phyloP scores from a whole-genome alignment of 2,888 invertebrate genomes.

The Galeopsomyia nigrocyanea region DNA sequence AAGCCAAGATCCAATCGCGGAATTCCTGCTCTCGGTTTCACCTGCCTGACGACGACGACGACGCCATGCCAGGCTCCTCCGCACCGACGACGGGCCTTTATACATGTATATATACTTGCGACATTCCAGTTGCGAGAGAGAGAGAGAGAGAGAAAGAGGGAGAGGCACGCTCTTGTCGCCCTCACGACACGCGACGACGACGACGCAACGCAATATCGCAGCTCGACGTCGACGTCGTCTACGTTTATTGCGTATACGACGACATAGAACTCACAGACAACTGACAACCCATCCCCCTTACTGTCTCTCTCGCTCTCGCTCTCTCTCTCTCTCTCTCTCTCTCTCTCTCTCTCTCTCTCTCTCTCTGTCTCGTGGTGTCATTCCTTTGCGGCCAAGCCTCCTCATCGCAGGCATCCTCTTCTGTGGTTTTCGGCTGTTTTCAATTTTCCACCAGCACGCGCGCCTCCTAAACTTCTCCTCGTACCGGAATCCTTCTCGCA shows the following conservation, averaged over 20 bases:
- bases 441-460: too few species aligned
- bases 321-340: not conserved
- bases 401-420: too few species aligned
- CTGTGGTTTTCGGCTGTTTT: not conserved
- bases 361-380: not conserved
- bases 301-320: not conserved
- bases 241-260: too few species aligned
- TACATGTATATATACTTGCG: not conserved
- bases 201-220: not conserved
- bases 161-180: slow-evolving; percentile 1
- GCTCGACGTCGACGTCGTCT: too few species aligned
- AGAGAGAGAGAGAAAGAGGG: too few species aligned
- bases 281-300: not conserved
- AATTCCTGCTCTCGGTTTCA: slow-evolving; percentile 20
- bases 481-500: too few species aligned
- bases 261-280: too few species aligned
- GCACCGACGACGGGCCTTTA: not conserved
- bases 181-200: not conserved
- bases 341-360: not conserved
- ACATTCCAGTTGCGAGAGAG: too few species aligned
- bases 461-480: too few species aligned
- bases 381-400: too few species aligned
- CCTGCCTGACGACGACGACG: not conserved
- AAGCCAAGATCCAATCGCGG: slow-evolving; percentile 25
- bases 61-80: not conserved